These are phyloP conservation scores for Epinephelus moara DNA, from an alignment of 2,113 vertebrate species.

Conservation along the genomic window DNA sequence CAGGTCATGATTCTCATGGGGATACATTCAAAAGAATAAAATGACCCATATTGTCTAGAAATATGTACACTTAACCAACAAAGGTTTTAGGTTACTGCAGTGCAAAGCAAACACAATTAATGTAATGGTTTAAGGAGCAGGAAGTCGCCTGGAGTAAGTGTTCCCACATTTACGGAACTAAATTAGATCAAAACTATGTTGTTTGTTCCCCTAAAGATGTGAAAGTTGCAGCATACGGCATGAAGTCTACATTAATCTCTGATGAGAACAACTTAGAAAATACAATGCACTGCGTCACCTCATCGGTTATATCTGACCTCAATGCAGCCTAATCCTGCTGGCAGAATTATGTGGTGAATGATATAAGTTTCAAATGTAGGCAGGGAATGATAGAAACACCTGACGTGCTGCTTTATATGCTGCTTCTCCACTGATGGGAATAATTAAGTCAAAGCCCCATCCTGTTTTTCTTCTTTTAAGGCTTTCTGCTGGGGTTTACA, in stretches of 20 bases:
- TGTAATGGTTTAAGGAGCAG: slow-evolving; percentile 55
- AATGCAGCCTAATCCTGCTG: background rate
- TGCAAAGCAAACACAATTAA: slow-evolving; percentile 71
- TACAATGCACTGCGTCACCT: background rate
- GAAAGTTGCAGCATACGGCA: slow-evolving; percentile 41
- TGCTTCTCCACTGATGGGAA: slow-evolving; percentile 21
- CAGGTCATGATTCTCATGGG: background rate
- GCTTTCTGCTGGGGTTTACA: slow-evolving; percentile 27
- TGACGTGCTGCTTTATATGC: background rate
- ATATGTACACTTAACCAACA: background rate
- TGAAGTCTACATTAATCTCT: slow-evolving; percentile 46
- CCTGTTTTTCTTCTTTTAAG: background rate
- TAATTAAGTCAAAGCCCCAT: slow-evolving; percentile 28
- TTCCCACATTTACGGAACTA: slow-evolving; percentile 48
- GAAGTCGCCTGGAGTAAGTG: slow-evolving; percentile 56
- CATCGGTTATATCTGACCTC: slow-evolving; percentile 22
- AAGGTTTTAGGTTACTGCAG: slow-evolving; percentile 50
- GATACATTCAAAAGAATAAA: slow-evolving; percentile 2
- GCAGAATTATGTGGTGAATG: background rate
- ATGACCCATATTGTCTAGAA: background rate
- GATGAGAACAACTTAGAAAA: slow-evolving; percentile 39
- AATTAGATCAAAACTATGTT: slow-evolving; percentile 54
- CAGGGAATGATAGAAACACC: background rate
- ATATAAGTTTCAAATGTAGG: slow-evolving; percentile 1
- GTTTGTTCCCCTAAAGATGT: slow-evolving; percentile 37